Conservation (phyloP, 2,797 vertebrate genomes). For the Protosalanx chinensis region DNA sequence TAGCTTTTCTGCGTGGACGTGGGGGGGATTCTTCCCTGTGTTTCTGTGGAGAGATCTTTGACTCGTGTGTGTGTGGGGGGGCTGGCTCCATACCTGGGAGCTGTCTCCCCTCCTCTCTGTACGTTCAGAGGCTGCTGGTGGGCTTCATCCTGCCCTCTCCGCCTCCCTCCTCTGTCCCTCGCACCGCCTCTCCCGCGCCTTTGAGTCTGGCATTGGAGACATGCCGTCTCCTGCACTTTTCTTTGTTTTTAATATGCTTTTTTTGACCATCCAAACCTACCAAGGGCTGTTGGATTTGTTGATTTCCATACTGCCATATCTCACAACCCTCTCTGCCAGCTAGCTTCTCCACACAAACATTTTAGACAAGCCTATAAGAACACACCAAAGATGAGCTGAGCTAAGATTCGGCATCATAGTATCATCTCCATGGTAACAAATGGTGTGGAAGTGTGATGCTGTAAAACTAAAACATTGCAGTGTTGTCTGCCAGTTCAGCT, state of each 20-base stretch:
- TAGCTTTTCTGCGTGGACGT: neutral
- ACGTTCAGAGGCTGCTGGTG: slow-evolving; percentile 3
- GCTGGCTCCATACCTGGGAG: neutral
- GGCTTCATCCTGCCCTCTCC: neutral
- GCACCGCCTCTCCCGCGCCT: neutral
- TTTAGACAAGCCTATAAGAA: too few relatives aligned
- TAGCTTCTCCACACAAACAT: too few relatives aligned
- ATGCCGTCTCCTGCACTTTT: neutral
- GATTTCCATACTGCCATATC: neutral
- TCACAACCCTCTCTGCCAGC: neutral
- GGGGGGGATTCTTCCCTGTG: neutral
- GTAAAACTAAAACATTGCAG: too few relatives aligned
- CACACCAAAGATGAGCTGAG: neutral
- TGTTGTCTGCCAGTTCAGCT: too few relatives aligned
- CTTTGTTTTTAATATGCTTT: neutral
- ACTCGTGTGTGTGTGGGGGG: neutral
- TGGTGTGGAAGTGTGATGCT: too few relatives aligned
- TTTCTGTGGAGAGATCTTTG: neutral
- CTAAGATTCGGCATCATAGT: neutral
- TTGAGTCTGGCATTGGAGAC: neutral
- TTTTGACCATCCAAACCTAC: neutral
- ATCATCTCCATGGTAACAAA: neutral
- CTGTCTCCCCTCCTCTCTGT: slow-evolving; percentile 3
- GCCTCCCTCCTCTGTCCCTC: neutral
- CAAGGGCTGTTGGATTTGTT: neutral